Percentiles rank a stretch among this genome's conserved stretches.
These are phyloP conservation scores for Gambusia holbrooki DNA, from an alignment of 2,113 vertebrate species.

Conservation along the genomic window DNA sequence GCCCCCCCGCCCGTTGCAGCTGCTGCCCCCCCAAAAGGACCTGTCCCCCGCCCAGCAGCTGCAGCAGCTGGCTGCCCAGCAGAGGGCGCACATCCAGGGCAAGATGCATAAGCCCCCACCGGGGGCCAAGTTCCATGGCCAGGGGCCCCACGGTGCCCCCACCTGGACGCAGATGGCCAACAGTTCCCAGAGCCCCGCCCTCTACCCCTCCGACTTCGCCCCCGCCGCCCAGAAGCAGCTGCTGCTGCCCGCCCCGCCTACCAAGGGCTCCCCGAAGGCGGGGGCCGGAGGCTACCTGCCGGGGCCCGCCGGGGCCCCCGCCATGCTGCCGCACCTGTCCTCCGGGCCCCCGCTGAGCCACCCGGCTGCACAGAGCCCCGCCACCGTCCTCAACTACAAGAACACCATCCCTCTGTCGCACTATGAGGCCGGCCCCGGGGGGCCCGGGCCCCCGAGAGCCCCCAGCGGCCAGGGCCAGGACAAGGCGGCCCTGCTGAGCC, in stretches of 20 bases:
- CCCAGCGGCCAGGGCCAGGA: slow-evolving; percentile 73
- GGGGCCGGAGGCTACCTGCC: slow-evolving; percentile 83
- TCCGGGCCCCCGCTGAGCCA: slow-evolving; percentile 80
- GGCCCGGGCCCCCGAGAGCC: slow-evolving; percentile 72
- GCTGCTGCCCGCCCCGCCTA: slow-evolving; percentile 82
- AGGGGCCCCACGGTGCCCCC: slow-evolving; percentile 77
- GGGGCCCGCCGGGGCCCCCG: slow-evolving; percentile 74
- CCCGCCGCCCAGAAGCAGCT: slow-evolving; percentile 87
- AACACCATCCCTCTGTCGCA: slow-evolving; percentile 97
- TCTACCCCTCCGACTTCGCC: slow-evolving; percentile 90
- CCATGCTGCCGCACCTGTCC: slow-evolving; percentile 82
- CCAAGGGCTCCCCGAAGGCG: slow-evolving; percentile 89
- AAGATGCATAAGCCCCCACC: slow-evolving; percentile 88
- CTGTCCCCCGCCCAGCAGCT: slow-evolving; percentile 88
- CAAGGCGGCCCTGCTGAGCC: slow-evolving; percentile 83
- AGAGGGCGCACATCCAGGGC: slow-evolving; percentile 89
- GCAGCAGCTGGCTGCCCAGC: slow-evolving; percentile 85
- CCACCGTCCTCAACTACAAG: slow-evolving; percentile 85
- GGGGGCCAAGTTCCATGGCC: slow-evolving; percentile 78
- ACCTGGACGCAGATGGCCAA: slow-evolving; percentile 84
- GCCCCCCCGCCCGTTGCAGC: slow-evolving; percentile 78
- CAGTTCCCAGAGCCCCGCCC: slow-evolving; percentile 86
- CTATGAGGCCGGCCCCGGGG: slow-evolving; percentile 84
- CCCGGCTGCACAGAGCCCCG: slow-evolving; percentile 69
- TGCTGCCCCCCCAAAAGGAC: slow-evolving; percentile 82